Percentiles rank a stretch among this genome's conserved stretches.
These are phyloP conservation scores for Rhagologus leucostigma DNA, from an alignment of 2,113 vertebrate genomes.

Conservation along the genomic window DNA sequence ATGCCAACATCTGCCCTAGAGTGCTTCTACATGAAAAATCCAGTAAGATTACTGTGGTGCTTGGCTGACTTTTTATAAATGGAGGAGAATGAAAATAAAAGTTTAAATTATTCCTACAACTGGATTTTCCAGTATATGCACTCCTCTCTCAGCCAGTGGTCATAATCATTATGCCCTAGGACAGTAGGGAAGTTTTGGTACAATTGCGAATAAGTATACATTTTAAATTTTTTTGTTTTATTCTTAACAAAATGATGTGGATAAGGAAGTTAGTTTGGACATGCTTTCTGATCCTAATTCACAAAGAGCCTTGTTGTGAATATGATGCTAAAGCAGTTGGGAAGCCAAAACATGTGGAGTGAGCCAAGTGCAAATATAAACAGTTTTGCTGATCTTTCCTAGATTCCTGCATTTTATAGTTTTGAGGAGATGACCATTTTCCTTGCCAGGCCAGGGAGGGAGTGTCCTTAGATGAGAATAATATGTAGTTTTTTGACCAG, in stretches of 20 bases:
- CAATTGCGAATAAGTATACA: neutral
- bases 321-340: neutral
- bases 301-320: neutral
- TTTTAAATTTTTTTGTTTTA: neutral
- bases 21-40: neutral
- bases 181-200: neutral
- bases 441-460: neutral
- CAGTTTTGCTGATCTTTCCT: neutral
- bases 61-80: neutral
- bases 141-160: neutral
- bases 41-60: neutral
- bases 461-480: neutral
- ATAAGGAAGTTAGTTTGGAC: neutral
- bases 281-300: neutral
- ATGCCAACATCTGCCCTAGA: neutral
- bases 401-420: neutral
- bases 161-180: neutral
- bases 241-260: neutral
- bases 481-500: accelerated
- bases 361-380: neutral
- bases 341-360: neutral
- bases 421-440: neutral
- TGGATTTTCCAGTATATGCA: neutral
- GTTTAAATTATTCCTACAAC: neutral
- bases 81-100: neutral